These are phyloP conservation scores for Sinhomidia bicolor DNA, from an alignment of 2,888 invertebrate species.

Conservation along the genomic window DNA sequence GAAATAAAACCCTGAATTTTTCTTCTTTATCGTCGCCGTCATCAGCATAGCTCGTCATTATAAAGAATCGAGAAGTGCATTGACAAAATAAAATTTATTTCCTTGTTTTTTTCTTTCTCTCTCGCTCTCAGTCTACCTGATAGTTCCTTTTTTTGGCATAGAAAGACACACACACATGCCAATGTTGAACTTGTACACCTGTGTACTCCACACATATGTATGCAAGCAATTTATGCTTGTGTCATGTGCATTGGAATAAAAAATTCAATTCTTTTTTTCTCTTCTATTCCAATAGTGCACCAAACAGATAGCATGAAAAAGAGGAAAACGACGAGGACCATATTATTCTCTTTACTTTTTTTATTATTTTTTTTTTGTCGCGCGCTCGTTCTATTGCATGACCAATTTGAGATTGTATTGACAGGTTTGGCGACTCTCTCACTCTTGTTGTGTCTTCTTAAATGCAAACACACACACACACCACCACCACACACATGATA, in stretches of 20 bases:
- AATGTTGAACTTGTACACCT: slow-evolving; percentile 61
- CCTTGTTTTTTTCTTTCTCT: background rate
- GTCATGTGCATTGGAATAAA: slow-evolving; percentile 5
- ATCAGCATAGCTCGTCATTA: background rate
- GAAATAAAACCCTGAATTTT: background rate
- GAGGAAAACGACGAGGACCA: background rate
- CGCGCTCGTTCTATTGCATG: slow-evolving; percentile 50
- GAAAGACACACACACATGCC: slow-evolving; percentile 21
- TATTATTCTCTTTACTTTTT: background rate
- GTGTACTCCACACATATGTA: slow-evolving; percentile 27
- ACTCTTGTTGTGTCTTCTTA: slow-evolving; percentile 33
- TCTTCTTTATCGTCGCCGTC: background rate
- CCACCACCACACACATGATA: slow-evolving; percentile 33
- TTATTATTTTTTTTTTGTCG: slow-evolving; percentile 12
- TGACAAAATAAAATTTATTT: slow-evolving; percentile 48
- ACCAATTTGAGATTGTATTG: slow-evolving; percentile 70
- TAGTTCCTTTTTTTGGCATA: background rate
- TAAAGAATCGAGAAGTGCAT: background rate
- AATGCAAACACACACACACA: background rate
- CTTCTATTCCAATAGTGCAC: slow-evolving; percentile 18
- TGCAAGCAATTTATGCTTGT: slow-evolving; percentile 7
- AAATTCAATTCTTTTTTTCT: too few species aligned
- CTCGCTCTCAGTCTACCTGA: background rate
- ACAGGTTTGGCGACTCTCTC: slow-evolving; percentile 53
- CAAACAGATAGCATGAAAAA: background rate